Evolutionary conservation across 2,888 invertebrate species (phyloP).

Genomic region (Diploptera punctata): DNA sequence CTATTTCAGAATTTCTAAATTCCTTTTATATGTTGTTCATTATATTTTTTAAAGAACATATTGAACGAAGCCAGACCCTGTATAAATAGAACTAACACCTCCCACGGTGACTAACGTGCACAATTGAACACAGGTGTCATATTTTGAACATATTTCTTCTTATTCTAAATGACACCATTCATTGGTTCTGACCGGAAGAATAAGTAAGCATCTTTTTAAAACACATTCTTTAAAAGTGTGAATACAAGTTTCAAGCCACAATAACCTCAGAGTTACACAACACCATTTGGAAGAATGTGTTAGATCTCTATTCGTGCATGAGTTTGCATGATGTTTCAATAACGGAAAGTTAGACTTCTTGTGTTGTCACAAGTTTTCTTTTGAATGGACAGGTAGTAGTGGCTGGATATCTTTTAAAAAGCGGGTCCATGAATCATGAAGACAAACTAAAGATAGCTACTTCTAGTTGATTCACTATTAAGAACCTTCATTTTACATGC

Average conservation of each 20-base stretch:
- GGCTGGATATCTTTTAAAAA: constrained; percentile 6
- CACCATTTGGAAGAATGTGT: no score
- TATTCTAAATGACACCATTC: background rate
- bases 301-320: constrained; percentile 13
- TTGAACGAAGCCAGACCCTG: no score
- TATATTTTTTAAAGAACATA: no score
- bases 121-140: background rate
- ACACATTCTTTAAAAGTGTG: background rate
- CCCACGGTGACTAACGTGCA: no score
- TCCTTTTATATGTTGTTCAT: no score
- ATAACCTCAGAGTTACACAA: background rate
- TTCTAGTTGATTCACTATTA: background rate
- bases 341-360: background rate
- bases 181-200: background rate
- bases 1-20: no score
- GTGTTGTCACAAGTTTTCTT: constrained; percentile 4
- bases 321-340: constrained; percentile 1
- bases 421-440: constrained; percentile 5
- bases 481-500: background rate
- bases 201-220: background rate
- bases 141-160: background rate
- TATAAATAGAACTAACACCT: no score
- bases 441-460: constrained; percentile 6
- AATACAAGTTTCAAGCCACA: background rate
- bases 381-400: background rate